A percentile compares a stretch with the other conserved stretches of the same genome.
Conservation (phyloP, 2,888 invertebrate species). For the Lagria hirta region DNA sequence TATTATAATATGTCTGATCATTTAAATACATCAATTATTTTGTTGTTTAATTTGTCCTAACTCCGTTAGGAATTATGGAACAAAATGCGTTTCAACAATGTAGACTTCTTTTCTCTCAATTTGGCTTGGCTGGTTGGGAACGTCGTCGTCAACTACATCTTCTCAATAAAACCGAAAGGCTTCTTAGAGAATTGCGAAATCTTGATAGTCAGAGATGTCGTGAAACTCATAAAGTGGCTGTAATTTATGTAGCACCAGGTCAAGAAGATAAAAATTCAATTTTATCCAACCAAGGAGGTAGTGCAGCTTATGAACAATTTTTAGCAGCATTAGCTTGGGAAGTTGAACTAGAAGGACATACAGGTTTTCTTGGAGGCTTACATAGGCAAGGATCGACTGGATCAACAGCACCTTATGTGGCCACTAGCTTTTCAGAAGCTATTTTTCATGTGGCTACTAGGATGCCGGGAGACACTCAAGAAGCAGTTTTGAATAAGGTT, state of each 20-base stretch:
- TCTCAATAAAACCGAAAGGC: constrained; percentile 82
- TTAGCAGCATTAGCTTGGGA: constrained; percentile 74
- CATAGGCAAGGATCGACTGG: constrained; percentile 90
- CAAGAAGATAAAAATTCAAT: constrained; percentile 97
- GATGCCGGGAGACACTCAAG: constrained; percentile 89
- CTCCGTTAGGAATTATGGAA: constrained; percentile 28
- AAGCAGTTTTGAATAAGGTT: constrained; percentile 84
- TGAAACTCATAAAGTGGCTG: constrained; percentile 95
- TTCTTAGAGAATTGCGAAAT: constrained; percentile 88
- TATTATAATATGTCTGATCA: too few relatives aligned
- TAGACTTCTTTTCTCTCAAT: constrained; percentile 85
- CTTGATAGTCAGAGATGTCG: constrained; percentile 89
- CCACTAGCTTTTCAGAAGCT: constrained; percentile 90
- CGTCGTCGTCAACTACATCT: constrained; percentile 82
- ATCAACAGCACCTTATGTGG: constrained; percentile 91
- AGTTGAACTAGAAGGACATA: constrained; percentile 90
- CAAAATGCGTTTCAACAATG: constrained; percentile 75
- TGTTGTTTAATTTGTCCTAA: too few relatives aligned
- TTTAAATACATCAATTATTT: too few relatives aligned
- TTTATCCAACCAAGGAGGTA: constrained; percentile 85
- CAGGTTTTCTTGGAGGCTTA: constrained; percentile 92
- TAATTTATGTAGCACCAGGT: constrained; percentile 96
- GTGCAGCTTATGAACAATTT: constrained; percentile 85
- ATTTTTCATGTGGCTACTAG: constrained; percentile 98
- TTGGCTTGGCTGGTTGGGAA: constrained; percentile 90